Base-by-base conservation (phyloP, 2,797 vertebrate species). In the Myotis daubentonii region DNA sequence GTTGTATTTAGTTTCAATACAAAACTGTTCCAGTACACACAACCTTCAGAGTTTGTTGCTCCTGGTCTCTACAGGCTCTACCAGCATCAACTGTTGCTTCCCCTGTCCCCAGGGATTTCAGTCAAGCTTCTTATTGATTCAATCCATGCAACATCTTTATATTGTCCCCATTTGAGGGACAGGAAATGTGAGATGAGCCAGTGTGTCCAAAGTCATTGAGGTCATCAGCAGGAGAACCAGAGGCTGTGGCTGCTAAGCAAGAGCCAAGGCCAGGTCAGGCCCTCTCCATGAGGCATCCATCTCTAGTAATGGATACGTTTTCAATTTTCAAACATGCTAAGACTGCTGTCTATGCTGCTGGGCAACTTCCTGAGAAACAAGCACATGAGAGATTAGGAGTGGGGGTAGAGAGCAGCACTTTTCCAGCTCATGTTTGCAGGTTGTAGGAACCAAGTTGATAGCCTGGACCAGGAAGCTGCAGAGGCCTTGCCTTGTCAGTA, bases 1-100 rank as follows among this genome's bases (percentile, higher is more conserved):
- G 65, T 93, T 96, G 93, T 96, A 84, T 79, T 95, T 91, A 17
- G 96, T 95, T 97, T 89, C 93, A 76, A 82, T 93, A 88, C 57
- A 82, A 86, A 96, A 89, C 72, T 81, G 75, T 81, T 93, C 53
- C 47, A 57, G 38, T 57, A 93, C 13, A 13, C 72, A 87, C 71
- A 81, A 51, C 8, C 55, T 70, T 87, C 84, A 92, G 87, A 89
- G 28, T 57, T 87, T 93, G 66, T 70, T 74, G 85, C 70, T 89
- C 49, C 68, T 91, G 55, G n/a, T 95, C 71, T 60, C 80, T 89
- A 74, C 47, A 82, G 51, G 53, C 53, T 85, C 84, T 57, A 51
- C 62, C 72, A 78, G 33, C 20, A 79, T 88, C 85, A 81, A 36
- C 76, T 47, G 28, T 65, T 66, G 62, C 75, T 84, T 78, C 78